Percentiles rank a stretch among this genome's conserved stretches.
These are phyloP conservation scores for Cyclura pinguis DNA, from an alignment of 2,797 vertebrate species.

Conservation along the genomic window DNA sequence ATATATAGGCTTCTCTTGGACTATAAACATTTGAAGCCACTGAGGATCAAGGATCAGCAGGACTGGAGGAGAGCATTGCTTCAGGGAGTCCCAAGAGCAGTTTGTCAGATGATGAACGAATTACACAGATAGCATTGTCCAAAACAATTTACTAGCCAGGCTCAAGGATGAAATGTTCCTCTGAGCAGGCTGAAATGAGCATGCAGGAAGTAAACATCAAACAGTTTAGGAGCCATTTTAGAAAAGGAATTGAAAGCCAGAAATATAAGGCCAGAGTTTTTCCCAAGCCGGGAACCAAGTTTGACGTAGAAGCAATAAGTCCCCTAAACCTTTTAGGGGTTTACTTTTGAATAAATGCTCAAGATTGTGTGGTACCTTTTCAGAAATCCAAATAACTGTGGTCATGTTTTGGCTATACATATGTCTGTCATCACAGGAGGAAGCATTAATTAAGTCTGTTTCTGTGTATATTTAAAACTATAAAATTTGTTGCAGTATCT, in stretches of 20 bases:
- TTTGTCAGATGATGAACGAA: too few species aligned
- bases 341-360: too few species aligned
- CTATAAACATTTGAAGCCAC: not conserved
- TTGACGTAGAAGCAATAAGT: not conserved
- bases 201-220: not conserved
- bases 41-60: not conserved
- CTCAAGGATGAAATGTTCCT: not conserved
- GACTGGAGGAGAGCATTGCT: too few species aligned
- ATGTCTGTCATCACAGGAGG: not conserved
- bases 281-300: not conserved
- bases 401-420: not conserved
- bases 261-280: not conserved
- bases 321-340: too few species aligned
- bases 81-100: too few species aligned
- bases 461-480: not conserved
- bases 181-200: not conserved
- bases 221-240: not conserved
- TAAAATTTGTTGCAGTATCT: not conserved
- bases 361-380: not conserved
- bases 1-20: not conserved
- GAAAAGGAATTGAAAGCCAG: not conserved
- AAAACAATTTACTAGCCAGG: too few species aligned
- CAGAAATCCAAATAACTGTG: not conserved
- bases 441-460: not conserved
- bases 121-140: too few species aligned